Base-by-base conservation (phyloP, 30 jellyfish, hydroid and myxozoan species). In the Pelagia noctiluca region DNA sequence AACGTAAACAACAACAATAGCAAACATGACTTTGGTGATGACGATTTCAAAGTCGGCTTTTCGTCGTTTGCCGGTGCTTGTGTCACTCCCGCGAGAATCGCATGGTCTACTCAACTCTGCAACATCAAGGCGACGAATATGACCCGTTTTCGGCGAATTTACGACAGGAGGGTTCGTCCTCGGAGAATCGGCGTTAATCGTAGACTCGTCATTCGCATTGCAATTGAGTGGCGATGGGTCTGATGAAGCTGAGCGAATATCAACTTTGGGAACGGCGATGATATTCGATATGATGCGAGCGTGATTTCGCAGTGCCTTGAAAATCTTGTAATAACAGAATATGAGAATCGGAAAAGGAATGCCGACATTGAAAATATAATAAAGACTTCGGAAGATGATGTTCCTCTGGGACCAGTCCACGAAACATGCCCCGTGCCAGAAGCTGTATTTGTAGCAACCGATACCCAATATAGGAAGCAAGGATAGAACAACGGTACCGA, bases 381-480 rank as follows among this genome's bases (percentile, higher is more conserved):
- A 90, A 10, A 90, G 33, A 60, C 75, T 90, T 22, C 97, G 95
- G 49, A 90, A 90, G 26, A 63, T 76, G 29, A 63, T 57, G 77
- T 82, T 83, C 26, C 69, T 65, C n/a, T 82, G 29, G 2, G 88
- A 65, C 97, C 97, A 90, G 81, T 82, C 72, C n/a, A 95, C 85
- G 49, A 90, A 90, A 66, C 97, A 90, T 32, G 89, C 87, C 12
- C 97, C 97, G 50, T 90, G 97, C 46, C 85, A 75, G 34, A 65
- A 33, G 65, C 97, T 90, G 76, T 83, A 90, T 16, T 50, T 42
- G 63, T 90, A 90, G 2, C 32, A 80, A 1, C 96, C 97, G 46
- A 90, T 71, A 29, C 94, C 95, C 42, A 90, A 50, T 10, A 76
- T 54, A 2, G 97, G 97, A 50, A 90, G 50, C 34, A 82, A 21